Base-by-base conservation (phyloP, 2,888 invertebrate genomes). In the Drosophila lutescens region DNA sequence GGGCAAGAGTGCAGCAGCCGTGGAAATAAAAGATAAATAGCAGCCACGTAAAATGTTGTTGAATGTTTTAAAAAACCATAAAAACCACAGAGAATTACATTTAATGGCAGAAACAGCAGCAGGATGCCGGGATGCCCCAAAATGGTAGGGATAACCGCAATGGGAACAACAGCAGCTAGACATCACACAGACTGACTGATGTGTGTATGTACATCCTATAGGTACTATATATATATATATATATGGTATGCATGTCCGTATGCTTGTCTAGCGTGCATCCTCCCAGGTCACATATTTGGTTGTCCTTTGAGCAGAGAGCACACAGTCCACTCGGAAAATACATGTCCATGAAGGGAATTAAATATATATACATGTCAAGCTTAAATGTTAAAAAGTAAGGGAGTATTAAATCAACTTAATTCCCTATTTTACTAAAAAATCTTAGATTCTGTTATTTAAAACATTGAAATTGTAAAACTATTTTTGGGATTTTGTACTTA, bases 11-110 rank as follows among this genome's bases (percentile, higher is more conserved):
- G 68, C 63, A 74, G 78, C 59, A 71, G 65, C 76, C 80, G 71
- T 59, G 80, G 76, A 80, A 88, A 86, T 82, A 86, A 88, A 88
- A 88, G 85, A 86, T 86, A 86, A 86, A 86, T 88, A 84, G 87
- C 88, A 88, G 87, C 87, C 88, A 86, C 88, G 85, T 86, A 88
- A 86, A 86, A 86, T 85, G 87, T 75, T 89, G 86, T 88, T 88
- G 86, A 87, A 86, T 86, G 86, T 86, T 86, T 86, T 86, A 86
- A 86, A 85, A 88, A 86, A 88, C 85, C 89, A 86, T 86, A 88
- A 86, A 88, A 86, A 86, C 89, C 85, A 75, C 88, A 81, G 85
- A 88, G 87, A 85, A 85, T 88, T 86, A 86, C 85, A 82, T 84
- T 86, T 88, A 86, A 86, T 86, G 85, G 87, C 77, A 72, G 74